Percentiles rank a stretch among this genome's conserved stretches.
Evolutionary conservation across 2,888 invertebrate species (phyloP).

Genomic region (Andrena flavipes): DNA sequence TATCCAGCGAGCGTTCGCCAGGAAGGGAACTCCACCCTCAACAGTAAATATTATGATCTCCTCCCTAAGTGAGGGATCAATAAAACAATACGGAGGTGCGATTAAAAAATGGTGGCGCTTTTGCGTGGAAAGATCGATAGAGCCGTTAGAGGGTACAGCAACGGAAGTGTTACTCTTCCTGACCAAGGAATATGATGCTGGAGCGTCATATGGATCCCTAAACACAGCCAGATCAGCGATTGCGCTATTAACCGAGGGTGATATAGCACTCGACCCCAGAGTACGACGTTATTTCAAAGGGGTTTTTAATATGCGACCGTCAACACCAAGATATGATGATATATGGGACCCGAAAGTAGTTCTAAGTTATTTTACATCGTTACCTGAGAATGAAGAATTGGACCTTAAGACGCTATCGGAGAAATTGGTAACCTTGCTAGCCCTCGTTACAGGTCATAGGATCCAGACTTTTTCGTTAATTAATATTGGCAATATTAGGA

Average conservation of each 20-base stretch:
- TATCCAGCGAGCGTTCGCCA: background rate
- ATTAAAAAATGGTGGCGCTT: constrained; percentile 9
- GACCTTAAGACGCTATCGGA: constrained; percentile 14
- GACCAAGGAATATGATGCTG: background rate
- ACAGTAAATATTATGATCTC: background rate
- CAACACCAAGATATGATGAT: background rate
- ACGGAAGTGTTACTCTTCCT: background rate
- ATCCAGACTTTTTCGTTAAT: constrained; percentile 56
- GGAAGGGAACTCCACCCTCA: background rate
- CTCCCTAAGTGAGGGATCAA: background rate
- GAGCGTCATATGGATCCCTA: background rate
- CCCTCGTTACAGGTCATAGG: constrained; percentile 57
- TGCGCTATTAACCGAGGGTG: background rate
- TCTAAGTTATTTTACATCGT: background rate
- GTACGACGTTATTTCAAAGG: background rate
- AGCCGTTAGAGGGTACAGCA: background rate
- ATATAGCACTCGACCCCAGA: background rate
- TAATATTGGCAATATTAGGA: constrained; percentile 45
- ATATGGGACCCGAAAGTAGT: background rate
- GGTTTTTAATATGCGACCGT: background rate
- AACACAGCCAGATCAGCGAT: background rate
- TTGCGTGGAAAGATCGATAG: background rate
- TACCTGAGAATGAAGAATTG: background rate
- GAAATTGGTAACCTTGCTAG: constrained; percentile 58
- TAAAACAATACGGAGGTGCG: constrained; percentile 3